Base-by-base conservation (phyloP, 2,797 vertebrate genomes). In the Xerus rutilus region DNA sequence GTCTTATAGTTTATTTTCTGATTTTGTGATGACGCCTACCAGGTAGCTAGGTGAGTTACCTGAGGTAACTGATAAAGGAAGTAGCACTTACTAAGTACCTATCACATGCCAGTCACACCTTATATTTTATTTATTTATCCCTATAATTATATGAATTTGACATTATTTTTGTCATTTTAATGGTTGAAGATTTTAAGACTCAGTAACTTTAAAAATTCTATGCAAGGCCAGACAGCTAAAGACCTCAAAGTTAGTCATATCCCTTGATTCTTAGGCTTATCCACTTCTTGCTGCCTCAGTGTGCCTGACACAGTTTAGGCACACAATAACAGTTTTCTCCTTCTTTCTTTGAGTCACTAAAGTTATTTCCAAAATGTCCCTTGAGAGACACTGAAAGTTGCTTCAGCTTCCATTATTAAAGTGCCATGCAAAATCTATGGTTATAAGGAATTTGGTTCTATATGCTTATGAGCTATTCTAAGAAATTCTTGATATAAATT, bases 401-500 rank as follows among this genome's bases (percentile, higher is more conserved):
- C 70, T 25, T 78, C 21, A 52, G 21, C 13, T 87, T 54, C 15
- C 30, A 90, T 87, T 67, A 67, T 73, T 81, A 76, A 76, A 91
- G 23, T 62, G 28, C 13, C 49, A 73, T 30, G 35, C 14, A 67
- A 89, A 88, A 59, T 3, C 17, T 39, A 25, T 74, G 43, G 8
- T 25, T 82, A 82, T 77, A 82, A 67, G 15, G 20, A 83, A 62
- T 83, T 64, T 87, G 17, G 9, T 39, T 65, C 11, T 23, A 82
- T 8, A 3, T 78, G 28, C 21, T 69, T 85, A 82, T 28, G 39
- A 73, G 7, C 57, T 90, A 28, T 59, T 86, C 52, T 39, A 89
- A 86, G 74, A 94, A 86, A 83, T 86, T 89, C 5, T 88, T 84
- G 13, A 76, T 70, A 82, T 85, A 70, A 82, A 77, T 77, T 86